phyloP scores from a whole-genome alignment of 2,113 vertebrate species.

The Cyphomyrus plagiostoma region DNA sequence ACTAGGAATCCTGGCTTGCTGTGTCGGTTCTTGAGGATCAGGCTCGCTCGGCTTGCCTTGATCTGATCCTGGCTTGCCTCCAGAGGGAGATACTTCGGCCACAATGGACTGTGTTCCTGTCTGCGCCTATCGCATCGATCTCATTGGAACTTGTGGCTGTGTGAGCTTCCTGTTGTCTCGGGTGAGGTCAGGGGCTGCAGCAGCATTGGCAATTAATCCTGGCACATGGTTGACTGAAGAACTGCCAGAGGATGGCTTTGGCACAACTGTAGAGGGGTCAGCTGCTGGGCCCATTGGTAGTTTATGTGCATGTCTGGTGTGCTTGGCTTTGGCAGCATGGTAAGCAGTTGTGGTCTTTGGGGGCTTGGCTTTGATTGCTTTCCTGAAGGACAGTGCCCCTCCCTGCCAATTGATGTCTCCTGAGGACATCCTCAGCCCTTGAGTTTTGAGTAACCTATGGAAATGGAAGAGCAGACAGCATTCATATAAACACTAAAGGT shows the following conservation, averaged over 20 bases:
- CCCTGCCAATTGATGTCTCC: not conserved
- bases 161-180: not conserved
- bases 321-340: not conserved
- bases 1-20: not conserved
- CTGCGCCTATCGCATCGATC: not conserved
- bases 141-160: no score
- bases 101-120: not conserved
- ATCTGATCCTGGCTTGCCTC: slow-evolving; percentile 23
- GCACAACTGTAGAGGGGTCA: not conserved
- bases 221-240: not conserved
- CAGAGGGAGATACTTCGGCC: not conserved
- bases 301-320: not conserved
- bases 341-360: not conserved
- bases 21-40: not conserved
- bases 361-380: not conserved
- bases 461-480: not conserved
- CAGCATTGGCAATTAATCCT: not conserved
- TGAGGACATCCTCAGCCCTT: not conserved
- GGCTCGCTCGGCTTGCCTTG: not conserved
- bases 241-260: not conserved
- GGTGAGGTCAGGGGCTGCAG: not conserved
- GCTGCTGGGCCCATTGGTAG: not conserved
- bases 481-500: not conserved
- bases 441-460: not conserved
- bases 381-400: not conserved